These are phyloP conservation scores for Herminia tarsipennalis DNA, from an alignment of 2,888 invertebrate genomes.

Conservation along the genomic window DNA sequence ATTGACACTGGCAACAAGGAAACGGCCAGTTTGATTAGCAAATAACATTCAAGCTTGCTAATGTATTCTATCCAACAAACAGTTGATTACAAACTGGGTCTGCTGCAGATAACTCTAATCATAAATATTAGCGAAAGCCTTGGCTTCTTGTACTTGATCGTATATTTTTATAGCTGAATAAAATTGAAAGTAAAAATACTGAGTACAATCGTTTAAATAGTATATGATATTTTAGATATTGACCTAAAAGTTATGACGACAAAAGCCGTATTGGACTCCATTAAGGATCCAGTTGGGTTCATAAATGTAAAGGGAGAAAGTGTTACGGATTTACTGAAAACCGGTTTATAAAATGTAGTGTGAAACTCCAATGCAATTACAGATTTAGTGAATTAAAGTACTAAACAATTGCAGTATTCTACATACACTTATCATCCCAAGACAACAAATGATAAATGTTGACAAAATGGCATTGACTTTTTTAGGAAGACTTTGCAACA, in stretches of 20 bases:
- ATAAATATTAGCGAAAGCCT: constrained; percentile 27
- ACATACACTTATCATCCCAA: too few species aligned
- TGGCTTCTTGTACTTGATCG: background rate
- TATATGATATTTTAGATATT: background rate
- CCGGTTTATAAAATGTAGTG: constrained; percentile 3
- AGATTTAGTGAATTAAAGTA: too few species aligned
- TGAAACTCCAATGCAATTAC: too few species aligned
- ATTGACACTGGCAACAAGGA: constrained; percentile 19
- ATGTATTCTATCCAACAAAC: constrained; percentile 8
- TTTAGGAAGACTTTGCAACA: too few species aligned
- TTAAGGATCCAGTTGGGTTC: background rate
- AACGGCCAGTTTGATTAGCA: constrained; percentile 17
- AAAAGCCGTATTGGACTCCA: background rate
- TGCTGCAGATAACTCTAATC: constrained; percentile 28
- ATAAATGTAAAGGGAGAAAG: constrained; percentile 8
- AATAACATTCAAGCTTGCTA: constrained; percentile 15
- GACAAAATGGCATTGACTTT: too few species aligned
- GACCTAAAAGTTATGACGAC: background rate
- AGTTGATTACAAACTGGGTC: constrained; percentile 13
- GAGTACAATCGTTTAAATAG: too few species aligned
- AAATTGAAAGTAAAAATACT: constrained; percentile 26
- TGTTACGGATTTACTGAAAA: constrained; percentile 1
- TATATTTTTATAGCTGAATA: constrained; percentile 14
- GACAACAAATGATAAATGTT: too few species aligned
- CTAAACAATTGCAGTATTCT: too few species aligned